These are phyloP conservation scores for Papilio polytes DNA, from an alignment of 1,140 invertebrate genomes.

Conservation along the genomic window DNA sequence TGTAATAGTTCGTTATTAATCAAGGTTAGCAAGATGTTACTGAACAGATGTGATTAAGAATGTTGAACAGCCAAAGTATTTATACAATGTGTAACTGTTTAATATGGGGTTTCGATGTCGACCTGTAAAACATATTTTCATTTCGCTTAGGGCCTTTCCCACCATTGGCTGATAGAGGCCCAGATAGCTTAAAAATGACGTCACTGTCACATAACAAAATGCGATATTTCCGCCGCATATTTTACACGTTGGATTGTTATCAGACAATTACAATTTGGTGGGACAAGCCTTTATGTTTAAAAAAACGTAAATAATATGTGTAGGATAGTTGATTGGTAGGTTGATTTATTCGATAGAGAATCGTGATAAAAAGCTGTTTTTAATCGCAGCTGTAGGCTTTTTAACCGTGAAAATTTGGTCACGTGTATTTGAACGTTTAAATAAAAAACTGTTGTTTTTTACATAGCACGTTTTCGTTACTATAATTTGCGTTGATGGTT, in stretches of 20 bases:
- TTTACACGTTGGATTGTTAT: too few relatives aligned
- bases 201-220: too few relatives aligned
- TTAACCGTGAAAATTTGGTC: not conserved
- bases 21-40: conserved; percentile 9
- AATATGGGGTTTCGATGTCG: not conserved
- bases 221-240: too few relatives aligned
- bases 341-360: not conserved
- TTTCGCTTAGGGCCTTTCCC: too few relatives aligned
- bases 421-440: not conserved
- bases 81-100: not conserved
- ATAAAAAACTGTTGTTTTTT: not conserved
- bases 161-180: too few relatives aligned
- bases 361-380: not conserved
- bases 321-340: not conserved
- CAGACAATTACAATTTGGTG: too few relatives aligned
- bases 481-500: not conserved
- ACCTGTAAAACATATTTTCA: too few relatives aligned
- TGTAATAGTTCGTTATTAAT: not conserved
- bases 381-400: not conserved
- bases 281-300: too few relatives aligned
- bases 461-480: not conserved
- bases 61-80: conserved; percentile 1
- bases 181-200: too few relatives aligned
- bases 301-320: not conserved
- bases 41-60: not conserved